A percentile compares a stretch with the other conserved stretches of the same genome.
Conservation (phyloP, 2,113 vertebrate species). For the Telmatochromis sp. region DNA sequence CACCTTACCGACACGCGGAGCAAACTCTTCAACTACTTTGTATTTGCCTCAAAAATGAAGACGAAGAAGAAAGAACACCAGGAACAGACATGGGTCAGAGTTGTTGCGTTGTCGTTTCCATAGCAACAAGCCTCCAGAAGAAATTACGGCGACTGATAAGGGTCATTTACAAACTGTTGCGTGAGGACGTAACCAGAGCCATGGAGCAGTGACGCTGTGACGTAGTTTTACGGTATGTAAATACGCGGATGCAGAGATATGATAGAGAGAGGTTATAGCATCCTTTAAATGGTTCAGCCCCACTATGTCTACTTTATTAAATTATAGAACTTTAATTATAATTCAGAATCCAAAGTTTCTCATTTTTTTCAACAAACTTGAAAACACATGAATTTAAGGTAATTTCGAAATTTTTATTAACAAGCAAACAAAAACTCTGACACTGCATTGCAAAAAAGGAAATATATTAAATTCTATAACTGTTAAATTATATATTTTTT, state of each 20-base stretch:
- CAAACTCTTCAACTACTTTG: background rate
- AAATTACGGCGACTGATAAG: conserved; percentile 14
- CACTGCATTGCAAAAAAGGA: conserved; percentile 2
- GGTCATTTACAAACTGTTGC: background rate
- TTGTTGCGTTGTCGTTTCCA: background rate
- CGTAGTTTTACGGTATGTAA: background rate
- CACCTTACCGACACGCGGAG: background rate
- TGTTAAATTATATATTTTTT: conserved; percentile 58
- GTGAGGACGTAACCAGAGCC: background rate
- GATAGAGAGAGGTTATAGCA: background rate
- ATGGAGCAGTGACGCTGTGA: rapidly evolving
- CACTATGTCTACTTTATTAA: background rate
- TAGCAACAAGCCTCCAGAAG: background rate
- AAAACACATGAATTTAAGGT: background rate
- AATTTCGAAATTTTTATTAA: background rate
- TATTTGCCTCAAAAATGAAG: background rate
- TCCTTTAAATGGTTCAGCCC: too few species aligned
- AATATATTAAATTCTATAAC: conserved; percentile 80
- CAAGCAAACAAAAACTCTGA: conserved; percentile 32
- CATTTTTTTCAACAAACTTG: background rate
- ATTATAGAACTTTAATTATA: background rate
- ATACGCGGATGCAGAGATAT: background rate
- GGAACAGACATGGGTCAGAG: rapidly evolving
- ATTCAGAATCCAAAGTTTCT: background rate
- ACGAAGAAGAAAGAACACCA: background rate